A percentile compares a stretch with the other conserved stretches of the same genome.
These are phyloP conservation scores for Meloidogyne hapla DNA, from an alignment of 1,140 invertebrate species.

Conservation along the genomic window DNA sequence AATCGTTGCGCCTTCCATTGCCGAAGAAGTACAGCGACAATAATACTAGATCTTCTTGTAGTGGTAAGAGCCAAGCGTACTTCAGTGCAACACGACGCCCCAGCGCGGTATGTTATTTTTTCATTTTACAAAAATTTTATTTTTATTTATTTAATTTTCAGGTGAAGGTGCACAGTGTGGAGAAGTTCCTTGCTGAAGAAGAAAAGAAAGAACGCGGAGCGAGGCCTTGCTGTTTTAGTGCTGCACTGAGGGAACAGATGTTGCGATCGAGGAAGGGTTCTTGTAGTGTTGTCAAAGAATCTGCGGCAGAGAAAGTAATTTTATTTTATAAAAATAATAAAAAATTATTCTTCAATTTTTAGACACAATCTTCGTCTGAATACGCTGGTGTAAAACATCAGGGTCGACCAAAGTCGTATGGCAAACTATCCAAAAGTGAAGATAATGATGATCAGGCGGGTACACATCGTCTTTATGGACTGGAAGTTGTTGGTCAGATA, in stretches of 20 bases:
- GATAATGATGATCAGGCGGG: background rate
- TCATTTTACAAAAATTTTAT: background rate
- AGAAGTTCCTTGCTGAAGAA: background rate
- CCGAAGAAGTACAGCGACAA: background rate
- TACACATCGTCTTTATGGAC: background rate
- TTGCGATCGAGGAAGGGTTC: background rate
- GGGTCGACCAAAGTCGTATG: background rate
- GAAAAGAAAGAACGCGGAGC: background rate
- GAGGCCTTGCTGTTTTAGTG: background rate
- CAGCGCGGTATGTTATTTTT: background rate
- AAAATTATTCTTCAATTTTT: background rate
- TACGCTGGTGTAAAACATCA: background rate
- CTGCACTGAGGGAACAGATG: background rate
- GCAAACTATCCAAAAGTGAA: background rate
- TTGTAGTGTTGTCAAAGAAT: slow-evolving; percentile 5
- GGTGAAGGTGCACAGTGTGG: background rate
- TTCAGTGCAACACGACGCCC: background rate
- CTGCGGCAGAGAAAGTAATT: background rate
- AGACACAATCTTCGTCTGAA: background rate
- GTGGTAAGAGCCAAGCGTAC: background rate
- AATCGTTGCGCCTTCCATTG: background rate
- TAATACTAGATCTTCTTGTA: background rate
- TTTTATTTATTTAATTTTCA: background rate
- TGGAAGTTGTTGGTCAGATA: slow-evolving; percentile 1
- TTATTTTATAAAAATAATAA: background rate